Evolutionary conservation across 2,113 vertebrate species (phyloP).

Genomic region (Gila orcuttii): DNA sequence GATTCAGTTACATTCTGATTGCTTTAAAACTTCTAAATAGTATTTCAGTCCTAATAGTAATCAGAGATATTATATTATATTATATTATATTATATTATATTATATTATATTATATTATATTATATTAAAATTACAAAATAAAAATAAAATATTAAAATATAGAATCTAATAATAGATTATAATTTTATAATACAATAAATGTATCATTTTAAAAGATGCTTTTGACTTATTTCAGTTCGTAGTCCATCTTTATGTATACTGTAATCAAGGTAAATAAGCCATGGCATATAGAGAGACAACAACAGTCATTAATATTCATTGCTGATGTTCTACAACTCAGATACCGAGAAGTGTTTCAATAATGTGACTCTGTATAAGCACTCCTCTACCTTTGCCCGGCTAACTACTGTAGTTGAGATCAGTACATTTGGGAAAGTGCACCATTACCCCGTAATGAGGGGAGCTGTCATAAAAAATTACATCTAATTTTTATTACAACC

Average conservation of each 20-base stretch:
- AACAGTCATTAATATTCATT: neutral
- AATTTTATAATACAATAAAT: neutral
- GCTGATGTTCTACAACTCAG: neutral
- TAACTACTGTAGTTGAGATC: neutral
- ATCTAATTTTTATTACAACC: constrained; percentile 12
- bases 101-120: no score
- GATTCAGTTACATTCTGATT: neutral
- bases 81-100: no score
- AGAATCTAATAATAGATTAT: neutral
- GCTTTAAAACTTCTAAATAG: neutral
- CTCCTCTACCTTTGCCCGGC: neutral
- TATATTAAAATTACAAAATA: neutral
- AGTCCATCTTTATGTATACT: neutral
- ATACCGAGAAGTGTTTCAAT: neutral
- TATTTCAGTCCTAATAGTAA: neutral
- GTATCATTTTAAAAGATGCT: neutral
- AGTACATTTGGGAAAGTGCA: neutral
- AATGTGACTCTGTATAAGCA: neutral
- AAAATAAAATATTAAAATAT: neutral
- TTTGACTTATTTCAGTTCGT: neutral
- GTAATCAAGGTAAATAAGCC: neutral
- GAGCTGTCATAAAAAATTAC: neutral
- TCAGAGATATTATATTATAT: neutral
- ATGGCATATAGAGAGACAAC: neutral
- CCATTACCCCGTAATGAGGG: neutral